Evolutionary conservation across 1,140 invertebrate genomes (phyloP), one percentile per base, ranked within the genome.

Genomic region (Papilio glaucus): DNA sequence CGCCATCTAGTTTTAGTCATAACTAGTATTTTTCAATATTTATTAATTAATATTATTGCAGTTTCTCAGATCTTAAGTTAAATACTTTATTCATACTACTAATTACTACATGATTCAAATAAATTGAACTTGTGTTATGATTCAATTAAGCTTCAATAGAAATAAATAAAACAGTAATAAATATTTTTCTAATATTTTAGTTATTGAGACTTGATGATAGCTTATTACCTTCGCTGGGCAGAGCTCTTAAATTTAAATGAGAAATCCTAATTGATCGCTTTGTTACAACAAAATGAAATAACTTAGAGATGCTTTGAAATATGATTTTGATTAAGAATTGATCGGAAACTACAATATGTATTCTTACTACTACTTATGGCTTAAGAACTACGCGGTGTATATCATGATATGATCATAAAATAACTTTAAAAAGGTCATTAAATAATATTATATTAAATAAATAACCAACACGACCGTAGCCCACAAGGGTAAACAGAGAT

Each of bases 221-320:
- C 42, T 45, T 15, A 45, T 45, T 45, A 45, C 5, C 18, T 45
- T n/a, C n/a, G n/a, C 42, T 7, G 42, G 18, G n/a, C 18, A 45
- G n/a, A 45, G 42, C 42, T 45, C n/a, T 45, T 45, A 15, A 45
- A 15, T 45, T 18, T 45, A 18, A 45, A 45, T 45, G 42, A 45
- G n/a, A 15, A 18, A 45, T 45, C 42, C 7, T 45, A 45, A 45
- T 45, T 45, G 42, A 45, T 45, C 42, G 13, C 41, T 15, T 45
- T 45, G 42, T 45, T 45, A 39, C 38, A 10, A 18, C 5, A 15
- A 15, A 45, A 18, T 15, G 18, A 45, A 45, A 45, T 42, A 42
- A 42, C 15, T 42, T 15, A n/a, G n/a, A 45, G 42, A 15, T 45
- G 42, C n/a, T 45, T 45, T 45, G n/a, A 15, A 18, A 45, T 45